These are phyloP conservation scores for Eublepharis macularius DNA, from an alignment of 2,113 vertebrate species.

Conservation along the genomic window DNA sequence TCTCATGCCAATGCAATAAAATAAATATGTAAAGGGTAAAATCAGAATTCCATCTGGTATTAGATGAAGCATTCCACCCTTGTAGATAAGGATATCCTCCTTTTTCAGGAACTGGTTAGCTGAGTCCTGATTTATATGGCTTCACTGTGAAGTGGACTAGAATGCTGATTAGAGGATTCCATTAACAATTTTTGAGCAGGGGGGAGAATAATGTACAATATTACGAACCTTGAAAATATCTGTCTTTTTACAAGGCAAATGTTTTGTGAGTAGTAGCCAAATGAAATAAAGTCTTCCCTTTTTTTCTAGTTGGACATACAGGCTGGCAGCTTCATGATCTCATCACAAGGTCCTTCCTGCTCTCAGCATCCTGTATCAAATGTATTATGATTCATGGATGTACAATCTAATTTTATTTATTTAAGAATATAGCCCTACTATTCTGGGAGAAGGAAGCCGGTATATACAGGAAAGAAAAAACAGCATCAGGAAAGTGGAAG, in stretches of 20 bases:
- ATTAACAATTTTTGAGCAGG: background rate
- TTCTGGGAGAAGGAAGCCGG: too few relatives aligned
- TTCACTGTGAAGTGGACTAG: background rate
- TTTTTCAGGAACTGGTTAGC: background rate
- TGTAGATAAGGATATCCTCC: background rate
- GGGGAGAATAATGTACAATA: background rate
- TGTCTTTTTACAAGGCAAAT: background rate
- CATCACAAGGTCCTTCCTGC: too few relatives aligned
- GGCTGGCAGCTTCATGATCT: too few relatives aligned
- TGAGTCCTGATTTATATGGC: background rate
- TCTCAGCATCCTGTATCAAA: too few relatives aligned
- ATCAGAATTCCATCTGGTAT: background rate
- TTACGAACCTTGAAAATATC: background rate
- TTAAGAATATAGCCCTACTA: too few relatives aligned
- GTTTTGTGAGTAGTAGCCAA: too few relatives aligned
- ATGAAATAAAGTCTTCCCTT: too few relatives aligned
- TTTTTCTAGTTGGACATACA: too few relatives aligned
- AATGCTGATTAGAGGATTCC: background rate
- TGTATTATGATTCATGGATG: too few relatives aligned
- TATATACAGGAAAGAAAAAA: too few relatives aligned
- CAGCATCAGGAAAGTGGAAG: background rate
- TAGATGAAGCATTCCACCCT: background rate
- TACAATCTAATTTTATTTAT: too few relatives aligned
- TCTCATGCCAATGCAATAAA: too few relatives aligned
- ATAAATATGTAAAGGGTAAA: background rate